Evolutionary conservation across 2,888 invertebrate genomes (phyloP), one percentile per base, ranked within the genome.

Genomic region (Pseudeuparius sepicola): DNA sequence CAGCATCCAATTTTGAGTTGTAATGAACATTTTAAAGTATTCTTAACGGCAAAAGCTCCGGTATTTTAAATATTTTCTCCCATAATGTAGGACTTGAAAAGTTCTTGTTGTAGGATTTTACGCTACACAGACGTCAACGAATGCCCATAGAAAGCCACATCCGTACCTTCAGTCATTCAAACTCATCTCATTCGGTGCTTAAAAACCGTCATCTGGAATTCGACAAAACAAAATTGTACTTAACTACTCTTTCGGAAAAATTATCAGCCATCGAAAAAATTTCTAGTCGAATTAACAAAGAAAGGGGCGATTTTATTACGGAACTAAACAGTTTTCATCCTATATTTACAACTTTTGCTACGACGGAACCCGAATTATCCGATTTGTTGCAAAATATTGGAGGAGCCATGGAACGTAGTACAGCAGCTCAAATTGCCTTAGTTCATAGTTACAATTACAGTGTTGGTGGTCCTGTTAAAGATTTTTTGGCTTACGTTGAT

Each of bases 1-100:
- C 70, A 73, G 48, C 79, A 80, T 60, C 78, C 78, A 1, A 75
- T 78, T 34, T 59, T 80, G 25, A 77, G 77, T 40, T 76, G 71
- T 50, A 73, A 76, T 52, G 70, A 71, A 48, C 68, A 70, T 57
- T 64, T 79, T 34, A 67, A 73, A 45, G 59, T 72, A 29, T 81
- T 81, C 56, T 63, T 81, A 25, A 78, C 76, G 15, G 68, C 73
- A 1, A 75, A 75, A 55, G 71, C 73, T 40, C 64, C 71, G 27
- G 78, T n/a, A n/a, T n/a, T n/a, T n/a, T n/a, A n/a, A n/a, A n/a
- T n/a, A n/a, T n/a, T n/a, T n/a, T n/a, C n/a, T n/a, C n/a, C n/a
- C n/a, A n/a, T n/a, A n/a, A n/a, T n/a, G n/a, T n/a, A n/a, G n/a
- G n/a, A n/a, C n/a, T n/a, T n/a, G n/a, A n/a, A n/a, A n/a, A n/a